A percentile compares a stretch with the other conserved stretches of the same genome.
These are phyloP conservation scores for Anoplopoma fimbria DNA, from an alignment of 2,113 vertebrate species.

Conservation along the genomic window DNA sequence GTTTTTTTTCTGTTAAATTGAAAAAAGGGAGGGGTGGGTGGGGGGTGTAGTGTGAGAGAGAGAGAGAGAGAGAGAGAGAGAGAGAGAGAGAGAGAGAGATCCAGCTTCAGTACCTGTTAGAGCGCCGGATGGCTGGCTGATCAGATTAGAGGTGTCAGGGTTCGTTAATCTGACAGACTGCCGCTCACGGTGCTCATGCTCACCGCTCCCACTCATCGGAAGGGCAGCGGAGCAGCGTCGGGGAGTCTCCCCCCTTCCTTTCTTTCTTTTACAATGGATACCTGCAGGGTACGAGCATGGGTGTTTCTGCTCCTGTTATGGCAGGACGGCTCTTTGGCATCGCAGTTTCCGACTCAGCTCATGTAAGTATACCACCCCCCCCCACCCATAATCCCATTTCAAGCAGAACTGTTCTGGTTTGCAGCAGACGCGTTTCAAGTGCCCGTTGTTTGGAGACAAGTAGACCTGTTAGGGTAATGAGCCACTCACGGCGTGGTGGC, in stretches of 20 bases:
- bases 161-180: constrained; percentile 73
- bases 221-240: constrained; percentile 52
- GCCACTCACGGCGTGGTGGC: constrained; percentile 12
- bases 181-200: constrained; percentile 56
- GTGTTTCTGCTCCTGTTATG: constrained; percentile 87
- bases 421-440: constrained; percentile 10
- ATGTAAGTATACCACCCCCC: constrained; percentile 87
- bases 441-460: constrained; percentile 9
- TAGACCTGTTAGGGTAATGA: constrained; percentile 14
- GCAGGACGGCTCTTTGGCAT: constrained; percentile 82
- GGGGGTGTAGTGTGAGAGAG: not conserved
- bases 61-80: constrained; percentile 40
- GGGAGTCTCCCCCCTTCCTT: constrained; percentile 59
- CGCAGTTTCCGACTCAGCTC: constrained; percentile 91
- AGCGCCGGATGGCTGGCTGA: constrained; percentile 88
- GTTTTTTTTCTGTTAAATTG: not conserved
- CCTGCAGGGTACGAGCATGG: constrained; percentile 87
- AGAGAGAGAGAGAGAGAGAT: constrained; percentile 44
- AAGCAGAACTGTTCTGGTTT: not conserved
- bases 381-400: constrained; percentile 43
- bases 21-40: constrained; percentile 1
- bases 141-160: constrained; percentile 84
- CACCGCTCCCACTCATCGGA: constrained; percentile 50
- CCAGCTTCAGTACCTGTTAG: constrained; percentile 83
- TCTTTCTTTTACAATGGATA: constrained; percentile 87